Evolutionary conservation across 2,888 invertebrate genomes (phyloP).

Genomic region (Nasonia oneida): DNA sequence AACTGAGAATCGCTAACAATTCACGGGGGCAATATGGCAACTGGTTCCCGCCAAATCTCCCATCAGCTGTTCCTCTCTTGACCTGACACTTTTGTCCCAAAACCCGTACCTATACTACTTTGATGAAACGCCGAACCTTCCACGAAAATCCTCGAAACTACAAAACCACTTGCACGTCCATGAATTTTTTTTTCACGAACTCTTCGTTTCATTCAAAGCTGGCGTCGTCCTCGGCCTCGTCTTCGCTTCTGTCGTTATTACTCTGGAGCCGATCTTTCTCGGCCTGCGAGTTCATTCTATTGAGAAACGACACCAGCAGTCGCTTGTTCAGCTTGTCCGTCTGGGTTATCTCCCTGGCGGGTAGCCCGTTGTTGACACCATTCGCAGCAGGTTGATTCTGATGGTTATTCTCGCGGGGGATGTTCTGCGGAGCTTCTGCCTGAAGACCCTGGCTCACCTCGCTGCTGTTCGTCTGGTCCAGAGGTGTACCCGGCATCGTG

Average conservation of each 20-base stretch:
- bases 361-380: background rate
- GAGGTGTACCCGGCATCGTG: constrained; percentile 75
- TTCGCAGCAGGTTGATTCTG: constrained; percentile 64
- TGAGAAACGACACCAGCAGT: constrained; percentile 83
- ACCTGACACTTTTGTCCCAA: background rate
- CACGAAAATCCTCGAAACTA: background rate
- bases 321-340: constrained; percentile 86
- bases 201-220: constrained; percentile 46
- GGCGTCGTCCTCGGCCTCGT: constrained; percentile 34
- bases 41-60: constrained; percentile 57
- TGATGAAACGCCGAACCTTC: background rate
- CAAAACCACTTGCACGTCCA: background rate
- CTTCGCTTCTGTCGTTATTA: constrained; percentile 34
- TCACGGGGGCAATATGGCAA: constrained; percentile 4
- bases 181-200: background rate
- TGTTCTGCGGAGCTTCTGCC: constrained; percentile 39
- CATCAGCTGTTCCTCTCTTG: constrained; percentile 45
- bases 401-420: constrained; percentile 47
- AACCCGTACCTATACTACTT: background rate
- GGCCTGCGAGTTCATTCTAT: constrained; percentile 79
- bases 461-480: constrained; percentile 58
- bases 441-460: constrained; percentile 63
- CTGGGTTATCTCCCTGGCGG: constrained; percentile 81
- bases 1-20: background rate
- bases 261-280: constrained; percentile 8